Conservation (phyloP, 2,888 invertebrate genomes). For the Poecilus cupreus region DNA sequence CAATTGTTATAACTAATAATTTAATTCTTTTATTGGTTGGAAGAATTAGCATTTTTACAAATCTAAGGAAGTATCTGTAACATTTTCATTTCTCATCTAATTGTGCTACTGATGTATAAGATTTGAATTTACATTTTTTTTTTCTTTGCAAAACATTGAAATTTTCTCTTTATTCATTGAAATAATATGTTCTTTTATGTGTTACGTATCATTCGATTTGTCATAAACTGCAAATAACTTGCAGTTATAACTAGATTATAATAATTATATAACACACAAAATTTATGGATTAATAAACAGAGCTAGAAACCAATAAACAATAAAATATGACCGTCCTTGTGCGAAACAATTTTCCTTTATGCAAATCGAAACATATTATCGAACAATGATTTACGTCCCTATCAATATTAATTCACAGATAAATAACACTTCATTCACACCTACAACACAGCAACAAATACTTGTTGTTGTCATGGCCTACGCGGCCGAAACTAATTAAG, state of each 20-base stretch:
- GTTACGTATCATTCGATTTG: neutral
- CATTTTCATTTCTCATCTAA: too few relatives aligned
- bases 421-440: conserved; percentile 43
- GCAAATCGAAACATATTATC: conserved; percentile 34
- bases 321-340: conserved; percentile 37
- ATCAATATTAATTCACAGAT: conserved; percentile 27
- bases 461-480: conserved; percentile 4
- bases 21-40: too few relatives aligned
- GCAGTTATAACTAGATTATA: conserved; percentile 6
- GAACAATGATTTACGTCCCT: conserved; percentile 23
- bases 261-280: neutral
- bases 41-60: too few relatives aligned
- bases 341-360: conserved; percentile 20
- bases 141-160: too few relatives aligned
- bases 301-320: conserved; percentile 26
- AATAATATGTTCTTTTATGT: neutral
- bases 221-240: conserved; percentile 11
- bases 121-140: too few relatives aligned
- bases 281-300: conserved; percentile 30
- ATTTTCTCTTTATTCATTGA: too few relatives aligned
- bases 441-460: conserved; percentile 21
- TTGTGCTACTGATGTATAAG: too few relatives aligned
- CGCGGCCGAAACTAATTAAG: conserved; percentile 14
- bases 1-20: too few relatives aligned
- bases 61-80: too few relatives aligned